Evolutionary conservation across 2,113 vertebrate species (phyloP).

Genomic region (Oncorhynchus masou): DNA sequence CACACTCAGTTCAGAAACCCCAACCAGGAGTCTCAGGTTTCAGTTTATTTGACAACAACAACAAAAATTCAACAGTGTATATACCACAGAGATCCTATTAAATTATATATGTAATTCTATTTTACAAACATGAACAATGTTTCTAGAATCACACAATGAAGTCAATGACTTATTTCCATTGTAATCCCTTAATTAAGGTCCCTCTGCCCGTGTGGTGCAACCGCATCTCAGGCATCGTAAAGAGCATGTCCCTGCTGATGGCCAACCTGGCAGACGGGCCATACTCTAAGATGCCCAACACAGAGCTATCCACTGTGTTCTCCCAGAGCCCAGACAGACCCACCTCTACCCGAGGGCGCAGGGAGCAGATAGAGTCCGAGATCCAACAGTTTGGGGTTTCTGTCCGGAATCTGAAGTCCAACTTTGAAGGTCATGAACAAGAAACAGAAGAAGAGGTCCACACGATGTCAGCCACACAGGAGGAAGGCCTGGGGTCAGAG

Average conservation of each 20-base stretch:
- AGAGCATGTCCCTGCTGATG: conserved; percentile 86
- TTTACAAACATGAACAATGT: no score
- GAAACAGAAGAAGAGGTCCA: conserved; percentile 23
- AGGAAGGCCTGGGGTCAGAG: background rate
- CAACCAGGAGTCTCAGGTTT: background rate
- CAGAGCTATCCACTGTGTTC: conserved; percentile 73
- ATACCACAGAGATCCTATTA: no score
- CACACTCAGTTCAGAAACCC: conserved; percentile 80
- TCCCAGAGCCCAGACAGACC: conserved; percentile 61
- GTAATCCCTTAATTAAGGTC: conserved; percentile 48
- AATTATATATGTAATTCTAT: no score
- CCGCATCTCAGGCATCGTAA: conserved; percentile 82
- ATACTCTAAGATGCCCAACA: conserved; percentile 74
- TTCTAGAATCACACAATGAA: no score
- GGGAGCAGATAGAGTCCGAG: conserved; percentile 80
- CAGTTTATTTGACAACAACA: no score
- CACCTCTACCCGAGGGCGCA: conserved; percentile 48
- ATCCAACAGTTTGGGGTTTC: conserved; percentile 89
- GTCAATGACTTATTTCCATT: no score
- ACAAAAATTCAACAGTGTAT: no score
- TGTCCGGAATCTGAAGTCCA: conserved; percentile 81
- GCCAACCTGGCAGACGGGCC: conserved; percentile 72
- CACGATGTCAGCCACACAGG: background rate
- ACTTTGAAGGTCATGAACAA: conserved; percentile 77
- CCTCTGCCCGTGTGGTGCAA: conserved; percentile 85